These are phyloP conservation scores for Bostrychus sinensis DNA, from an alignment of 2,113 vertebrate species.

Conservation along the genomic window DNA sequence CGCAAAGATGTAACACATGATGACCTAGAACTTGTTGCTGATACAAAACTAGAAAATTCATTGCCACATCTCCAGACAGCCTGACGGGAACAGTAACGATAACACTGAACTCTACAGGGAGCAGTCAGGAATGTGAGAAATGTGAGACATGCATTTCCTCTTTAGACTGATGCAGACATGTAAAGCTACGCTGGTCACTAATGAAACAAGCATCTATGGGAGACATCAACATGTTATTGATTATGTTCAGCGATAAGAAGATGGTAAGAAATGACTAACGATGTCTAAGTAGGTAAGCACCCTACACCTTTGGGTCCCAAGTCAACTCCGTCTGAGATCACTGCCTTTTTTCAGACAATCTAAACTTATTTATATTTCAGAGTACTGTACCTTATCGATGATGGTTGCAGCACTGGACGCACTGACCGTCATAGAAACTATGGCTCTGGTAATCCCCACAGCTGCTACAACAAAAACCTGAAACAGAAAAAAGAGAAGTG, in stretches of 20 bases:
- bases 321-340: no score
- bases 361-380: no score
- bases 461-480: constrained; percentile 97
- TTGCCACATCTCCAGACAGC: no score
- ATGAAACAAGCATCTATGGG: no score
- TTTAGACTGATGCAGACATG: no score
- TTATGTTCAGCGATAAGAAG: no score
- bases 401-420: constrained; percentile 91
- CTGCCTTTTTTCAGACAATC: no score
- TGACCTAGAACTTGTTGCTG: not conserved
- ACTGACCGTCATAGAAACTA: constrained; percentile 98
- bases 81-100: constrained; percentile 5
- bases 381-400: constrained; percentile 87
- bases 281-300: no score
- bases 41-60: not conserved
- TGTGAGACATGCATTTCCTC: constrained; percentile 33
- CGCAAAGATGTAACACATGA: not conserved
- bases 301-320: no score
- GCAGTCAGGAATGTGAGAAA: constrained; percentile 53
- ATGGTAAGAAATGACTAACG: no score
- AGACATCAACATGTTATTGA: no score
- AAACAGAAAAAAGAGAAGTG: constrained; percentile 12
- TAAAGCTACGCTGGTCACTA: no score
- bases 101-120: constrained; percentile 20
- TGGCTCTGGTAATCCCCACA: constrained; percentile 93